Conservation (phyloP, 2,888 invertebrate genomes). For the Camptogramma bilineatum region DNA sequence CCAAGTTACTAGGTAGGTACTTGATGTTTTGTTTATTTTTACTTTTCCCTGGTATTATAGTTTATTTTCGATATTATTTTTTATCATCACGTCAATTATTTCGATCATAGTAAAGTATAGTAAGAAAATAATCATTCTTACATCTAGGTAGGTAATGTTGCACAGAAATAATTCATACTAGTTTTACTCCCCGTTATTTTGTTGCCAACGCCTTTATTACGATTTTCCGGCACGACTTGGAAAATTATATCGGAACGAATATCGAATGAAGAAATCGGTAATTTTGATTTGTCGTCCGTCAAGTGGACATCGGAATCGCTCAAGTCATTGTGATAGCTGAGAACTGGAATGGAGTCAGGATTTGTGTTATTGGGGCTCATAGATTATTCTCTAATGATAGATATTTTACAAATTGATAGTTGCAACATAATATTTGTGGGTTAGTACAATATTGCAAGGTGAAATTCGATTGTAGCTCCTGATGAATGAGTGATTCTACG, state of each 20-base stretch:
- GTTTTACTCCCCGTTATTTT: conserved; percentile 30
- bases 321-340: conserved; percentile 64
- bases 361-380: neutral
- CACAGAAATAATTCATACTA: conserved; percentile 50
- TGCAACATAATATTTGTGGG: no score
- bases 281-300: conserved; percentile 71
- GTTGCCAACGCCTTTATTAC: conserved; percentile 44
- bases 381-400: no score
- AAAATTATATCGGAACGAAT: conserved; percentile 82
- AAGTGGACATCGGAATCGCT: conserved; percentile 61
- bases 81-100: no score
- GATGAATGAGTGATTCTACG: no score
- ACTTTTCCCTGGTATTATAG: neutral
- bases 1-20: no score
- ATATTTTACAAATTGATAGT: no score
- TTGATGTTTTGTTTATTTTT: neutral
- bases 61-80: conserved; percentile 18
- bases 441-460: no score
- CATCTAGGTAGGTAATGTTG: conserved; percentile 15
- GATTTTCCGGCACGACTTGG: conserved; percentile 65
- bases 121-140: conserved; percentile 1
- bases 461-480: no score
- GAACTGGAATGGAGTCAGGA: conserved; percentile 8
- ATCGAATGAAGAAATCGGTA: conserved; percentile 71
- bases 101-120: no score